Evolutionary conservation across 2,113 vertebrate species (phyloP), one percentile per base, ranked within the genome.

Genomic region (Oreochromis spilurus): DNA sequence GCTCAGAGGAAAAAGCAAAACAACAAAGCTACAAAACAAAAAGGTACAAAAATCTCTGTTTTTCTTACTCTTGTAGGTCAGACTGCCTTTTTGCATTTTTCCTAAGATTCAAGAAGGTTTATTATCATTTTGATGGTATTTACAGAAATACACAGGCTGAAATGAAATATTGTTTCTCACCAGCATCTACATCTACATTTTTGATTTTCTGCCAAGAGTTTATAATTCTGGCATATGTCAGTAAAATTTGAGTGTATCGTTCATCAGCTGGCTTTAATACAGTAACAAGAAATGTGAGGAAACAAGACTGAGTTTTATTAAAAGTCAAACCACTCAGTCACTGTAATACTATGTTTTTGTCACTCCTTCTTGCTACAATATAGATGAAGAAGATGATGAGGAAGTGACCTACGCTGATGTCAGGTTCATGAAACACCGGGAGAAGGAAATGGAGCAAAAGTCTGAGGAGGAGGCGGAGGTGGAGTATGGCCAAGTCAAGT

Each of bases 401-500:
- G 93, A 95, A 7, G 8, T 93, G 13, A 92, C 84, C 45, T 95
- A 95, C 1, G 75, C 91, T 3, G 88, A 91, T 4, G 67, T 95
- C 21, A 75, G 8, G 8, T 2, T 87, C 0, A 3, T 77, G 14
- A 85, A 85, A 34, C 84, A 21, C 17, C 40, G 11, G 21, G 17
- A 5, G 48, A 77, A 65, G 57, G 40, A 19, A 72, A 11, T 2
- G 48, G 60, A 53, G 70, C 54, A 21, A 9, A 80, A 0, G 7
- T 26, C 38, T 26, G 38, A 45, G 7, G 14, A 1, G 3, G 48
- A 43, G 8, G 13, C 4, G 2, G 70, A 89, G 55, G 93, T 96
- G 85, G 93, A 94, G 62, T 96, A 96, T 5, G 92, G 89, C 13
- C 79, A 95, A 5, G 81, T 95, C 54, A 91, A 50, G 52, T 85